These are phyloP conservation scores for Fratercula arctica DNA, from an alignment of 2,797 vertebrate genomes.

Conservation along the genomic window DNA sequence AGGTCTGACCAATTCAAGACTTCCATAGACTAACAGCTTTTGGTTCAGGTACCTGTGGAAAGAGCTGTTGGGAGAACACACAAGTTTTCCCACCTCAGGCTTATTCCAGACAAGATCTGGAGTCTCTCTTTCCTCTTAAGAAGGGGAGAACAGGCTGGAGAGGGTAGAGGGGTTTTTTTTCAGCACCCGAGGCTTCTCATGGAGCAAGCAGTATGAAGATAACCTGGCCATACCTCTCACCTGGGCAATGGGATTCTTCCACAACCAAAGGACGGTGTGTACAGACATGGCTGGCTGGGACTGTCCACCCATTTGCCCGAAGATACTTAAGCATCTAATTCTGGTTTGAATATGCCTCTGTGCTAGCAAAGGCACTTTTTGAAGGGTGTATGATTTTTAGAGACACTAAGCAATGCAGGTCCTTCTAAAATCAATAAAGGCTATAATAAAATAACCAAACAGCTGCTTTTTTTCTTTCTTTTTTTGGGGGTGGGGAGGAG, in stretches of 20 bases:
- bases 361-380: background rate
- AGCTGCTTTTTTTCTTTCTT: background rate
- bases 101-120: background rate
- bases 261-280: background rate
- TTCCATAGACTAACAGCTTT: background rate
- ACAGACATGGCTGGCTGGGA: background rate
- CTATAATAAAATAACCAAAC: background rate
- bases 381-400: background rate
- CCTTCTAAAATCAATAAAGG: background rate
- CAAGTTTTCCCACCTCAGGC: background rate
- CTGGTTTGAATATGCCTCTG: background rate
- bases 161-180: background rate
- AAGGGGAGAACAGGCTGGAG: background rate
- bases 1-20: background rate
- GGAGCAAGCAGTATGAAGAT: background rate
- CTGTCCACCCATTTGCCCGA: background rate
- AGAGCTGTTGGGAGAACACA: background rate
- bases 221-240: background rate
- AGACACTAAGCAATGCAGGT: background rate
- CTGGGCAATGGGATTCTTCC: background rate
- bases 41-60: background rate
- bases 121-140: background rate
- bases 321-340: background rate
- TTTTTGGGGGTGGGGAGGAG: rapidly evolving
- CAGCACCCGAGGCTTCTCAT: background rate